Evolutionary conservation across 2,888 invertebrate species (phyloP), one percentile per base, ranked within the genome.

Genomic region (Cerceris ruficornis): DNA sequence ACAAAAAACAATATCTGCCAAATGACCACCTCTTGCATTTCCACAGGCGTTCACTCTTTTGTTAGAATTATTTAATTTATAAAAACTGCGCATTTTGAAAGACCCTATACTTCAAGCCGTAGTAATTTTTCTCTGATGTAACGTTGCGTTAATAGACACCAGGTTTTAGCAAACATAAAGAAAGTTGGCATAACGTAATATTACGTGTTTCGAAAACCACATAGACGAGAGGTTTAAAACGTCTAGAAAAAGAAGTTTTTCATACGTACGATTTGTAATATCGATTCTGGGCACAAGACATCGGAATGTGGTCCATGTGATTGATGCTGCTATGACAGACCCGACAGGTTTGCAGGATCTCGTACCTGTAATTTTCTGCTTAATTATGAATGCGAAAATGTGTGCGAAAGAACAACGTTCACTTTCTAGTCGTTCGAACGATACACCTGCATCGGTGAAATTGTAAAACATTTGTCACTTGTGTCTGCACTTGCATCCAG

Each of bases 231-330:
- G 7, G 52, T 9, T 52, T n/a, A 52, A 52, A 52, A 13, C n/a
- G 14, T 6, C 13, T 52, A n/a, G 15, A 7, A 59, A 73, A 64
- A 46, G 54, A 57, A 52, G 50, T 43, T 66, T 46, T 66, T 28
- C 39, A 28, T 42, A 55, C 17, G n/a, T n/a, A 15, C 41, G 66
- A 69, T 69, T 77, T 72, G 59, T 15, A 77, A 62, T 77, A 69
- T 68, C 72, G 83, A 82, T 85, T 78, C 75, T 11, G 15, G 14
- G 61, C 64, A 77, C 81, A 69, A 75, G 81, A 82, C 81, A 81
- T 75, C 71, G 81, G 81, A 80, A 81, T 81, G 62, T 59, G 61
- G 67, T 59, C 70, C 68, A 28, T 57, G 14, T 81, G 77, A 82
- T 78, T 69, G 81, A 82, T 82, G 81, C 54, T 17, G 64, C 72